Base-by-base conservation (phyloP, 1,140 invertebrate species). In the Helicoverpa armigera region DNA sequence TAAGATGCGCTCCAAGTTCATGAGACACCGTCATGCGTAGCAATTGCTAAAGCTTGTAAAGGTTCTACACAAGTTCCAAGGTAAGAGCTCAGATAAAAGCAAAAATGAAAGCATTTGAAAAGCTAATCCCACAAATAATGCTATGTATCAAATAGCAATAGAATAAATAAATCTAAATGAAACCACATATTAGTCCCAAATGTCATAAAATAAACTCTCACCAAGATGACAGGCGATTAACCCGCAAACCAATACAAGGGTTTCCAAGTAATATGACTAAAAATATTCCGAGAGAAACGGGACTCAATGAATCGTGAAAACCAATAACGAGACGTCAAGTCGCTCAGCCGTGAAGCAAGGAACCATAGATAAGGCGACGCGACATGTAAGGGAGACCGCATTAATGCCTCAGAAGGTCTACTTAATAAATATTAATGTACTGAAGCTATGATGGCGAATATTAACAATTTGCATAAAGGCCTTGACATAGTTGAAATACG, bases 301-400 rank as follows among this genome's bases (percentile, higher is more conserved):
- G 69, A n/a, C 18, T 54, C 69, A 53, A 53, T 72, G 69, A 54
- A 31, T 54, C 69, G 50, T 72, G 50, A 72, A 72, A 53, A 72
- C 69, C 69, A 72, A 72, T 72, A 72, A 53, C 51, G 69, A 54
- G 69, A 23, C 69, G 69, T 72, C 69, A 72, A 54, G 13, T 72
- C 12, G n/a, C 50, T 54, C 16, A 72, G 51, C 69, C 54, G 69
- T 72, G 23, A 72, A 72, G 69, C 31, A 72, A 69, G 43, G 65
- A 51, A 18, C 65, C 65, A 50, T 7, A 69, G 43, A 69, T 50
- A 69, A 50, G 65, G 16, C 43, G 43, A 12, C 2, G 10, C 50
- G 65, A 69, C 65, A 11, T 69, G n/a, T 51, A 11, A 31, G 11
- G 18, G 13, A 31, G 13, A 69, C 48, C 43, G 50, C 12, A 43